Conservation (phyloP, 2,888 invertebrate genomes). For the Tromatobia lineatoria region DNA sequence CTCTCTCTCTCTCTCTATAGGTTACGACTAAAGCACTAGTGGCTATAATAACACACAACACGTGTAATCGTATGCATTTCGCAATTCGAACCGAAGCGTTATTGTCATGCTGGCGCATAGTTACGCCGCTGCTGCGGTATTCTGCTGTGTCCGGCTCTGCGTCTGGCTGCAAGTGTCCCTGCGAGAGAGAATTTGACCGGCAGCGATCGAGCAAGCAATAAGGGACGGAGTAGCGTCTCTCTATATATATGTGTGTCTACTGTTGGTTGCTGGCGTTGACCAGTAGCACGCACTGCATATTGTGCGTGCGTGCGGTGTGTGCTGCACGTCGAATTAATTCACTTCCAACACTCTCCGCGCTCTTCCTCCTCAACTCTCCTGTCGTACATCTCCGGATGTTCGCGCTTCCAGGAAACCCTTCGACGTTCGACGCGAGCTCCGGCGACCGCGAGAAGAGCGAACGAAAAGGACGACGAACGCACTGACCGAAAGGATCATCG, state of each 20-base stretch:
- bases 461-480: conserved; percentile 10
- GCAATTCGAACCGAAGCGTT: conserved; percentile 59
- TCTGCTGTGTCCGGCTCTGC: conserved; percentile 34
- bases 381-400: conserved; percentile 44
- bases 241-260: not conserved
- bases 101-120: conserved; percentile 51
- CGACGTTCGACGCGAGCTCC: conserved; percentile 29
- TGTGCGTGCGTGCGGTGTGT: conserved; percentile 39
- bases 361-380: conserved; percentile 14
- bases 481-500: conserved; percentile 47
- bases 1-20: conserved; percentile 25
- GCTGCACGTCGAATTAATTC: conserved; percentile 48
- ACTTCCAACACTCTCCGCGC: conserved; percentile 22
- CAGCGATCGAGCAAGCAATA: conserved; percentile 43
- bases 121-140: conserved; percentile 34
- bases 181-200: conserved; percentile 14
- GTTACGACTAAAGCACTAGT: conserved; percentile 35
- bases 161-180: conserved; percentile 26
- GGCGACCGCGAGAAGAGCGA: not conserved
- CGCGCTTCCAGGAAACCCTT: conserved; percentile 37
- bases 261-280: not conserved
- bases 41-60: conserved; percentile 64
- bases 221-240: not conserved
- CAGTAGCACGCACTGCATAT: conserved; percentile 15
- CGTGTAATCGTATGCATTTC: conserved; percentile 65